Evolutionary conservation across 2,113 vertebrate genomes (phyloP), one percentile per base, ranked within the genome.

Genomic region (Nesospiza acunhae): DNA sequence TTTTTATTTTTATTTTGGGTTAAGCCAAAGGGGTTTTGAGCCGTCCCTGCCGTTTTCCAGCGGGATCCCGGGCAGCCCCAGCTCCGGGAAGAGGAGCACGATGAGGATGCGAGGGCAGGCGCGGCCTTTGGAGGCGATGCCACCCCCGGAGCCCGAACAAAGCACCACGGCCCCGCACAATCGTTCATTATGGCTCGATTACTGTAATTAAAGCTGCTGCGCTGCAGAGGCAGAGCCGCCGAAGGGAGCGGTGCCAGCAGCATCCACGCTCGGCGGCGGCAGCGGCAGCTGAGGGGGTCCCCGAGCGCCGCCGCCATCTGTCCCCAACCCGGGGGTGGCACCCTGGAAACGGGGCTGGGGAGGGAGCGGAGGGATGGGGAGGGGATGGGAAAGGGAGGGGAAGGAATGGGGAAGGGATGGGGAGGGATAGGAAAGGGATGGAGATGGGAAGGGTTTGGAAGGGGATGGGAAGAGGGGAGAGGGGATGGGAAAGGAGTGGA

Each of bases 171-270:
- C 53, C 53, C 53, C 30, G 52, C 53, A 31, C 53, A 9, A 33
- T 21, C 53, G 31, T 9, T 55, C 31, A 98, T 98, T 98, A 98
- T 84, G 97, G 94, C 97, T 97, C 97, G 98, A 98, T 98, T 98
- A 98, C 97, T 94, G 98, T 97, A 97, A 98, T 98, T 98, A 98
- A 97, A 97, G 89, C 96, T 88, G 97, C 97, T 96, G 97, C 97
- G 98, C 90, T 80, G 96, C 97, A 97, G 97, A 92, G 96, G 98
- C 97, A 81, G 96, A 84, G 86, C 94, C 95, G 96, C 89, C 91
- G 82, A 92, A 94, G 96, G 97, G 94, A 97, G 95, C 39, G 33
- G 96, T 92, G 97, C 98, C 97, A 98, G 95, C 98, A 94, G 95
- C 93, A 14, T 3, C 19, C 52, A 3, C 28, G 52, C 52, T 55